Percentiles rank a stretch among this genome's conserved stretches.
Evolutionary conservation across 2,113 vertebrate genomes (phyloP).

Genomic region (Gracilinanus agilis): DNA sequence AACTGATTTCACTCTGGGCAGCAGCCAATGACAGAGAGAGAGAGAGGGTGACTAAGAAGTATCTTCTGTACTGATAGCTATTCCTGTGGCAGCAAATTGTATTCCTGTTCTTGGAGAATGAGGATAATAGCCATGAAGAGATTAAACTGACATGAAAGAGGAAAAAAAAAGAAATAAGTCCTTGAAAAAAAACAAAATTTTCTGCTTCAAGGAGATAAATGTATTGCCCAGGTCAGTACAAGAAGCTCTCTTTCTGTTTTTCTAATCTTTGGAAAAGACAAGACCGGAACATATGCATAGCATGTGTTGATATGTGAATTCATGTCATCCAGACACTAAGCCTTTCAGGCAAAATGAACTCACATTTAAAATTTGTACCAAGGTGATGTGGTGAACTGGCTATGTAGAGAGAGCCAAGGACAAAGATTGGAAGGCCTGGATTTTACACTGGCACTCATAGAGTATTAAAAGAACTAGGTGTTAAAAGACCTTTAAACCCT

Average conservation of each 20-base stretch:
- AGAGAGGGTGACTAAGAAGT: background rate
- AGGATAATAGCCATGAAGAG: background rate
- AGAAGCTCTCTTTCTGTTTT: background rate
- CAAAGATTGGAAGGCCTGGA: background rate
- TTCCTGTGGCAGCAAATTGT: background rate
- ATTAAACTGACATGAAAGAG: background rate
- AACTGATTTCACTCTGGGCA: background rate
- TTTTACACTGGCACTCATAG: background rate
- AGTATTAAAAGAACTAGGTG: background rate
- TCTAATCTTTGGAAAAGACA: background rate
- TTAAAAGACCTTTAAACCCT: background rate
- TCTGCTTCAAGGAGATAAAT: background rate
- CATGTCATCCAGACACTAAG: background rate
- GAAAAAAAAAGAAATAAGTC: background rate
- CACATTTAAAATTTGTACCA: background rate
- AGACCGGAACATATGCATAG: background rate
- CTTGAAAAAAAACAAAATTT: background rate
- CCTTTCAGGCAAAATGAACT: background rate
- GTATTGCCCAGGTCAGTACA: background rate
- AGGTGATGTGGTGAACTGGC: background rate
- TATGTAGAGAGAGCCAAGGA: background rate
- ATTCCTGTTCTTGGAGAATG: background rate
- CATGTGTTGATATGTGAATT: background rate
- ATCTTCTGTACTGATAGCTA: background rate
- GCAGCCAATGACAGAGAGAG: background rate